phyloP scores from a whole-genome alignment of 2,888 invertebrate genomes.

The Odontothrips loti region DNA sequence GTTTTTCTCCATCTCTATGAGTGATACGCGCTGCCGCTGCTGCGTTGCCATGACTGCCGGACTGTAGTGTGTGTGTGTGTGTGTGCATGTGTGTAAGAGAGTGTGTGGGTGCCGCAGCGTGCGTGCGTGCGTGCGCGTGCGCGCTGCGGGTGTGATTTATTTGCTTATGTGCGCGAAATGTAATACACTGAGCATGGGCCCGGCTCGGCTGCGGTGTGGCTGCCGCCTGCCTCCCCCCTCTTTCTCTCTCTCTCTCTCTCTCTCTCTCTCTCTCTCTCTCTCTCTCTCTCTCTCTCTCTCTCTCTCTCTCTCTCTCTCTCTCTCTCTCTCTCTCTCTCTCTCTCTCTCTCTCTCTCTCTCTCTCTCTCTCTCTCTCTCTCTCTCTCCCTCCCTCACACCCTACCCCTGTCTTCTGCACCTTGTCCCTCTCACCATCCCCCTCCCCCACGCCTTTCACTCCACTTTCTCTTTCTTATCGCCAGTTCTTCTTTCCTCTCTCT shows the following conservation, averaged over 20 bases:
- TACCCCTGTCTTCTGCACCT: not conserved
- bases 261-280: not conserved
- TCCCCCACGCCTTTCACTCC: not conserved
- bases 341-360: not conserved
- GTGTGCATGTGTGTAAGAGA: not conserved
- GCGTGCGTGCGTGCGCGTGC: not conserved
- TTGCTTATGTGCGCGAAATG: slow-evolving; percentile 26
- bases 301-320: not conserved
- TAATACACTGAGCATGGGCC: slow-evolving; percentile 14
- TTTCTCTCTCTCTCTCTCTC: not conserved
- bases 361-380: not conserved
- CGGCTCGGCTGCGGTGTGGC: not conserved
- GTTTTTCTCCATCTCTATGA: too few relatives aligned
- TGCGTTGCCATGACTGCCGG: not conserved
- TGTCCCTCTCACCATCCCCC: too few relatives aligned
- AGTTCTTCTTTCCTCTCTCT: not conserved
- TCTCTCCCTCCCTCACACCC: not conserved
- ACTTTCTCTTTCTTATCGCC: not conserved
- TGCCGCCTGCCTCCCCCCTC: not conserved
- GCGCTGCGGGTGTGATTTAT: slow-evolving; percentile 14
- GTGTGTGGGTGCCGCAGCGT: not conserved
- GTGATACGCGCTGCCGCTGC: too few relatives aligned
- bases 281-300: not conserved
- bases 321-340: not conserved
- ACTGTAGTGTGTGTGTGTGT: not conserved